A percentile compares a stretch with the other conserved stretches of the same genome.
Evolutionary conservation across 2,797 vertebrate genomes (phyloP).

Genomic region (Natrix natrix): DNA sequence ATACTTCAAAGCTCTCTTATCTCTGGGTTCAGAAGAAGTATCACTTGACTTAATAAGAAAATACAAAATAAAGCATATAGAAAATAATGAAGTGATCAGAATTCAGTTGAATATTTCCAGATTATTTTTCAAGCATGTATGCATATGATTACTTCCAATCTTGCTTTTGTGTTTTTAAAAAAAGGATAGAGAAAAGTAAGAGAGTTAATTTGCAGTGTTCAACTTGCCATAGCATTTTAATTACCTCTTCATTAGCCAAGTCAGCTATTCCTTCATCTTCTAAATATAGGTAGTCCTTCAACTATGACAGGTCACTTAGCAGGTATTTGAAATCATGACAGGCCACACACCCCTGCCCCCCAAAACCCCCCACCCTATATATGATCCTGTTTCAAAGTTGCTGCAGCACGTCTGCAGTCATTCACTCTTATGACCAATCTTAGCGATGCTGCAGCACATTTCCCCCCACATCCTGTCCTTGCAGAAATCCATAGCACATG

Average conservation of each 20-base stretch:
- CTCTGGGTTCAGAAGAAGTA: slow-evolving; percentile 39
- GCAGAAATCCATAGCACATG: not conserved
- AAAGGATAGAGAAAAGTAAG: not conserved
- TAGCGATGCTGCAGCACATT: not conserved
- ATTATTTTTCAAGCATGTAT: not conserved
- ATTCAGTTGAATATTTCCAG: not conserved
- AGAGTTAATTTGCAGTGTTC: not conserved
- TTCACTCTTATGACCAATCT: not conserved
- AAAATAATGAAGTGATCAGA: not conserved
- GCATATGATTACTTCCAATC: not conserved
- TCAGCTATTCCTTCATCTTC: not conserved
- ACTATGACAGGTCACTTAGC: not conserved
- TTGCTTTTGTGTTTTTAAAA: not conserved
- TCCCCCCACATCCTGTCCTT: not conserved
- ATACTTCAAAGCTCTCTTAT: slow-evolving; percentile 49
- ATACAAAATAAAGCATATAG: not conserved
- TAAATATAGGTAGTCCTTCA: not conserved
- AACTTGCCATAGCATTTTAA: not conserved
- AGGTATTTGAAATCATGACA: not conserved
- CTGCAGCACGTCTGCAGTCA: not conserved
- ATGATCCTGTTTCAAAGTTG: not conserved
- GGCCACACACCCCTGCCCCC: rapidly evolving
- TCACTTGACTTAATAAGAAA: slow-evolving; percentile 52
- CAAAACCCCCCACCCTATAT: not conserved
- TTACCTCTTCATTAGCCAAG: not conserved